Base-by-base conservation (phyloP, 2,888 invertebrate species). In the Lasioglossum leucozonium region DNA sequence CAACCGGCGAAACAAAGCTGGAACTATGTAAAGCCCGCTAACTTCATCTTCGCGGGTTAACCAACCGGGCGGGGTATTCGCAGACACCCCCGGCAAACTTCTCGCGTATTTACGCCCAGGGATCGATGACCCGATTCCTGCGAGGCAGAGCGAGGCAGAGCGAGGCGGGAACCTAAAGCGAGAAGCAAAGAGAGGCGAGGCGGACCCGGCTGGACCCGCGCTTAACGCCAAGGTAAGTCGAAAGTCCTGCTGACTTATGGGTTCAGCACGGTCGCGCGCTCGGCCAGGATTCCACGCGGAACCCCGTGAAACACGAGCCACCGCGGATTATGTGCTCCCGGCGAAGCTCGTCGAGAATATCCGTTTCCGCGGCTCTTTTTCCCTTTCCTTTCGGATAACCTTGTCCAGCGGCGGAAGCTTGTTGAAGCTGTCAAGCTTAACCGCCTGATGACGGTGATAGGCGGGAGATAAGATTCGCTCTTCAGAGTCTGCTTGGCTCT, bases 1-100 rank as follows among this genome's bases (percentile, higher is more conserved):
- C 94, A 94, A 88, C 88, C 87, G 88, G 88, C 87, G 92, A 93
- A 94, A 93, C 93, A 94, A 94, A 94, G 92, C 92, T 89, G 84
- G 83, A 93, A 93, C 93, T 93, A 93, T 92, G 91, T 87, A 88
- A 92, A 90, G 89, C 91, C 86, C 82, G 91, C 89, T 91, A 93
- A 93, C 91, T 93, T 93, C 90, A 91, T 92, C 91, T 91, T 90
- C 88, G 79, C 85, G 82, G 91, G 91, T 92, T 92, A 92, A 92
- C 92, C 91, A 91, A 90, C 84, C 89, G 90, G 67, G 89, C 42
- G 51, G 74, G 72, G 84, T 73, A 74, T 84, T 85, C 84, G 72
- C 84, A 44, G 76, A 44, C 78, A 78, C 78, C 40, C 55, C 44
- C 40, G 73, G 40, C 75, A 72, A 86, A 78, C 51, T 81, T 75